Conservation (phyloP, 1,140 invertebrate species). For the Tetraneura akinire region DNA sequence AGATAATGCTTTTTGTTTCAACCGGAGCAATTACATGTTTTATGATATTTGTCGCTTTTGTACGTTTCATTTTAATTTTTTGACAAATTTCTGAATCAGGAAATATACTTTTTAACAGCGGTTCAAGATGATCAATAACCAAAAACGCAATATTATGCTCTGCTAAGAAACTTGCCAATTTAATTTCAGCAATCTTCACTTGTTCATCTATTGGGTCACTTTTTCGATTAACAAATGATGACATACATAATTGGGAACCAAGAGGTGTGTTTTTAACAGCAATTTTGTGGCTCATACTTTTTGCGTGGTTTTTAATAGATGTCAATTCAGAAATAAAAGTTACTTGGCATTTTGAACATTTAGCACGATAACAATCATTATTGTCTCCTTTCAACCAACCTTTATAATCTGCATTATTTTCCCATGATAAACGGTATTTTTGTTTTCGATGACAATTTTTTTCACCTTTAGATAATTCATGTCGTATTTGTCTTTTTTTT, state of each 20-base stretch:
- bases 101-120: background rate
- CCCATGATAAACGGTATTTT: background rate
- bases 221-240: background rate
- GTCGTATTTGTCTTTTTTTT: no score
- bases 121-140: background rate
- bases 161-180: background rate
- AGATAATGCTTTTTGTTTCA: background rate
- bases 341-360: background rate
- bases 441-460: background rate
- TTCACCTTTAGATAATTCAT: no score
- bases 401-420: background rate
- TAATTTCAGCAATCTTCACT: background rate
- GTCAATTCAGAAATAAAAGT: background rate
- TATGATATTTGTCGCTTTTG: slow-evolving; percentile 13
- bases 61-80: background rate
- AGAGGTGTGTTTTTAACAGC: background rate
- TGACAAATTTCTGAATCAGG: background rate
- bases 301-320: background rate
- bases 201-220: background rate
- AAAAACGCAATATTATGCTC: background rate
- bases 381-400: background rate
- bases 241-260: background rate
- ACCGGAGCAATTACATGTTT: background rate
- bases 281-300: background rate
- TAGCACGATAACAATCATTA: background rate